Percentiles rank a stretch among this genome's conserved stretches.
Evolutionary conservation across 2,888 invertebrate species (phyloP).

Genomic region (Cylloceria caligata): DNA sequence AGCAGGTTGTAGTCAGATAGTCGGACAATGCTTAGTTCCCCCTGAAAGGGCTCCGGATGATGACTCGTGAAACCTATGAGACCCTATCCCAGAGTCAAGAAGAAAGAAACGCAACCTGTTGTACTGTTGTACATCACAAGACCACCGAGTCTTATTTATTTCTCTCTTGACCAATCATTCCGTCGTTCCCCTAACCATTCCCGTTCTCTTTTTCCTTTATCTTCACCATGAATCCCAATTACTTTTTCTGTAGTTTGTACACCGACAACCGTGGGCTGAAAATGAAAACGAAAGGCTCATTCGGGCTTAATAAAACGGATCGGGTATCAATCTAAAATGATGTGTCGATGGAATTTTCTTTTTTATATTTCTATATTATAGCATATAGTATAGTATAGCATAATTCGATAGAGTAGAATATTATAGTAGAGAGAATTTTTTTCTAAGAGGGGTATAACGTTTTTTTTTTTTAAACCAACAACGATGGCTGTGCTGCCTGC

Average conservation of each 20-base stretch:
- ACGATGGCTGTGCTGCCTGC: too few species aligned
- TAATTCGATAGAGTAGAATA: too few species aligned
- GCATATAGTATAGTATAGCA: too few species aligned
- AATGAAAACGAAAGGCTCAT: conserved; percentile 65
- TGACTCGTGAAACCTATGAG: conserved; percentile 47
- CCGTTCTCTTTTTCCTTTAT: conserved; percentile 55
- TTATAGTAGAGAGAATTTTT: too few species aligned
- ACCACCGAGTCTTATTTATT: conserved; percentile 31
- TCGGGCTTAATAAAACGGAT: conserved; percentile 42
- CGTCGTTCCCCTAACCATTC: conserved; percentile 43
- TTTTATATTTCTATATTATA: background rate
- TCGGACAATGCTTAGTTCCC: background rate
- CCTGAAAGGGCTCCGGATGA: conserved; percentile 40
- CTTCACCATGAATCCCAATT: conserved; percentile 51
- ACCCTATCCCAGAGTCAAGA: conserved; percentile 3
- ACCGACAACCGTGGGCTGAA: conserved; percentile 23
- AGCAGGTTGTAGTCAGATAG: conserved; percentile 37
- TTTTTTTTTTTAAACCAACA: too few species aligned
- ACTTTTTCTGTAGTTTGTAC: conserved; percentile 17
- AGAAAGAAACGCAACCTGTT: conserved; percentile 24
- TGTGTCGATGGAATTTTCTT: conserved; percentile 38
- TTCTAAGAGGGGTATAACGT: conserved; percentile 12
- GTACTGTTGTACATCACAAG: conserved; percentile 48
- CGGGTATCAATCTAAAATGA: conserved; percentile 39
- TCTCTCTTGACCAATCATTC: conserved; percentile 55